Evolutionary conservation across 2,113 vertebrate species (phyloP).

Genomic region (Gymnobelideus leadbeateri): DNA sequence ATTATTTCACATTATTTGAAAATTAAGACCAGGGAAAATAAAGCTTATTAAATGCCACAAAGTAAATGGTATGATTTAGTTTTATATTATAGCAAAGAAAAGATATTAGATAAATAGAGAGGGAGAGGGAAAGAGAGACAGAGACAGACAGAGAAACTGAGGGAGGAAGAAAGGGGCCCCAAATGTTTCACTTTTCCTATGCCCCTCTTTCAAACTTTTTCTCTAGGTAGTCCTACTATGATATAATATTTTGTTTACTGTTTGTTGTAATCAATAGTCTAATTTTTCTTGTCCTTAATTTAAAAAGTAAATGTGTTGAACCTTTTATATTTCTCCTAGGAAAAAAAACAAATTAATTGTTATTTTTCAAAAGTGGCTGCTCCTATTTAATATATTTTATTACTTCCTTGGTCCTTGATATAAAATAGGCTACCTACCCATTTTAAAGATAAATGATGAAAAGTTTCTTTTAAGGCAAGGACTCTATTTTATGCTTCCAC

Average conservation of each 20-base stretch:
- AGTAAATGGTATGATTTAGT: not conserved
- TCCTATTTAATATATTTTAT: not conserved
- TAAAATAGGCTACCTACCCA: not conserved
- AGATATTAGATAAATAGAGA: not conserved
- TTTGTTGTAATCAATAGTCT: not conserved
- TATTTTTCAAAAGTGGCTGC: not conserved
- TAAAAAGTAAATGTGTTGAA: not conserved
- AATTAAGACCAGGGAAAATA: not conserved
- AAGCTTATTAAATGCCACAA: not conserved
- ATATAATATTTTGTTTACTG: not conserved
- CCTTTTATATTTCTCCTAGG: not conserved
- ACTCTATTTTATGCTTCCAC: not conserved
- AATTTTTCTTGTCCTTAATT: not conserved
- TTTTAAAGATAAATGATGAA: not conserved
- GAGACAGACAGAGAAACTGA: not conserved
- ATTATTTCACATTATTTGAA: not conserved
- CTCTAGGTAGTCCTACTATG: not conserved
- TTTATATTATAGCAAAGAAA: not conserved
- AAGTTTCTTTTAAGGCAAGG: not conserved
- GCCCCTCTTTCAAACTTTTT: not conserved
- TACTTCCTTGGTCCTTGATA: not conserved
- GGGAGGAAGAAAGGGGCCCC: not conserved
- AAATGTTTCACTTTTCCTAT: not conserved
- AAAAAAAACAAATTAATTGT: not conserved
- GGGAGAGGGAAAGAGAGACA: not conserved